Conservation (phyloP, 2,888 invertebrate species). For the Andrena praecox region DNA sequence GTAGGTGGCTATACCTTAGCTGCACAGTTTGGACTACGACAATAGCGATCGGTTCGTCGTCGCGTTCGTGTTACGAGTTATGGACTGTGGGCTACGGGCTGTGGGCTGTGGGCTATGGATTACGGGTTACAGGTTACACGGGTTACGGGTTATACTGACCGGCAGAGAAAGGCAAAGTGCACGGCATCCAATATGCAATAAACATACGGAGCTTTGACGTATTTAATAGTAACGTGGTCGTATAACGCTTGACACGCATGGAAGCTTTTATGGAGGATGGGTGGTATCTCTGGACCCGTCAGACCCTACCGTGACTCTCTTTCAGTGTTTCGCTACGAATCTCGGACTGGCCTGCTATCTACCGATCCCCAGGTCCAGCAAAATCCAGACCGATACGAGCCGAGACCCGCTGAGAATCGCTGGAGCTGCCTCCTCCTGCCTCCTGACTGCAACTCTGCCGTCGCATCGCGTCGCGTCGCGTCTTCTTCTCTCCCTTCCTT, state of each 20-base stretch:
- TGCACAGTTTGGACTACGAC: conserved; percentile 44
- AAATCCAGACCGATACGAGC: conserved; percentile 25
- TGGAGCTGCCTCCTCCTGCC: conserved; percentile 56
- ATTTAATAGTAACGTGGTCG: conserved; percentile 84
- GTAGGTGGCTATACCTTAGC: background rate
- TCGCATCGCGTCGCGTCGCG: conserved; percentile 11
- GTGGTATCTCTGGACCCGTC: conserved; percentile 69
- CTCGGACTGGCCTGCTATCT: background rate
- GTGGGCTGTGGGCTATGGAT: conserved; percentile 65
- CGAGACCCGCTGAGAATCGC: conserved; percentile 73
- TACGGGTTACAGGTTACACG: conserved; percentile 63
- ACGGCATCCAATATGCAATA: conserved; percentile 84
- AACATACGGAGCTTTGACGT: conserved; percentile 83
- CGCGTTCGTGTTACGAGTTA: conserved; percentile 68
- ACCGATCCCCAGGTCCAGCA: conserved; percentile 38
- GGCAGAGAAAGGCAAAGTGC: conserved; percentile 71
- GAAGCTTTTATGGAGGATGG: conserved; percentile 80
- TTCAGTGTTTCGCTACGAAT: conserved; percentile 3
- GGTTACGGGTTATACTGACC: conserved; percentile 59
- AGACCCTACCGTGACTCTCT: conserved; percentile 75
- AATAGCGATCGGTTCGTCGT: conserved; percentile 67
- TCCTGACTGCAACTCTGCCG: conserved; percentile 46
- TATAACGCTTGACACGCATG: conserved; percentile 84
- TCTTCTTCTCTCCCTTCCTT: conserved; percentile 35
- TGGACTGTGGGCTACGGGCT: conserved; percentile 66